phyloP scores from a whole-genome alignment of 1,140 invertebrate genomes.

The Drosophila littoralis region DNA sequence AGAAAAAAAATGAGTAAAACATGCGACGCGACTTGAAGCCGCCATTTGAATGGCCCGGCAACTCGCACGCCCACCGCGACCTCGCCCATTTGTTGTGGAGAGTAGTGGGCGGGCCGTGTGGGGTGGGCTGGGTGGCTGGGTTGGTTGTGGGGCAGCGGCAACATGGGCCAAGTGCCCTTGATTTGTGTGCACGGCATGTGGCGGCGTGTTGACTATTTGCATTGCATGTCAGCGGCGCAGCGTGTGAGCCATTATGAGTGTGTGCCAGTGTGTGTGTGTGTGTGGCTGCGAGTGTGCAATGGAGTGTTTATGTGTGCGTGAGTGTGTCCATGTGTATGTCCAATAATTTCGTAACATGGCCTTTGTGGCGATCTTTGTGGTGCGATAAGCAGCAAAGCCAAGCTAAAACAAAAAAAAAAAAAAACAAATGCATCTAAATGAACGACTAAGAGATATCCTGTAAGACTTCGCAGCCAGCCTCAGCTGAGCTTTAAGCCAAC shows the following conservation, averaged over 20 bases:
- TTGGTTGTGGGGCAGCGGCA: background rate
- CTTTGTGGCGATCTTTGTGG: conserved; percentile 78
- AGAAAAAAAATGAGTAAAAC: conserved; percentile 31
- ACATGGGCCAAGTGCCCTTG: conserved; percentile 78
- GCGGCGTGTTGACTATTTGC: conserved; percentile 80
- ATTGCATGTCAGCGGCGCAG: conserved; percentile 67
- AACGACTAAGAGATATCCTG: conserved; percentile 9
- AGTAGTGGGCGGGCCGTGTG: background rate
- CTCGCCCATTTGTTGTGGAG: conserved; percentile 34
- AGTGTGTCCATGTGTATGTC: conserved; percentile 50
- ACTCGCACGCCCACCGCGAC: conserved; percentile 56
- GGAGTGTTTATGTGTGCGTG: conserved; percentile 20
- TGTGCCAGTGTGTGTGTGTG: background rate
- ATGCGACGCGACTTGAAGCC: conserved; percentile 77
- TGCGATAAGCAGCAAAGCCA: conserved; percentile 60
- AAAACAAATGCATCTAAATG: background rate
- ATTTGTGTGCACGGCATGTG: conserved; percentile 82
- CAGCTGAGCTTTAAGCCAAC: too few relatives aligned
- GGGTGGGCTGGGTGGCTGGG: background rate
- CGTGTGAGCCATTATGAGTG: background rate
- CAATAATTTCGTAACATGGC: conserved; percentile 83
- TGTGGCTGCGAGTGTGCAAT: conserved; percentile 13
- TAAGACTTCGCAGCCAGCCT: background rate
- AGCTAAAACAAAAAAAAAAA: conserved; percentile 13
- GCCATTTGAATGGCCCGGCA: conserved; percentile 68